Evolutionary conservation across 35 echinoderm and acorn worm species (phyloP).

Genomic region (Heliocidaris tuberculata): DNA sequence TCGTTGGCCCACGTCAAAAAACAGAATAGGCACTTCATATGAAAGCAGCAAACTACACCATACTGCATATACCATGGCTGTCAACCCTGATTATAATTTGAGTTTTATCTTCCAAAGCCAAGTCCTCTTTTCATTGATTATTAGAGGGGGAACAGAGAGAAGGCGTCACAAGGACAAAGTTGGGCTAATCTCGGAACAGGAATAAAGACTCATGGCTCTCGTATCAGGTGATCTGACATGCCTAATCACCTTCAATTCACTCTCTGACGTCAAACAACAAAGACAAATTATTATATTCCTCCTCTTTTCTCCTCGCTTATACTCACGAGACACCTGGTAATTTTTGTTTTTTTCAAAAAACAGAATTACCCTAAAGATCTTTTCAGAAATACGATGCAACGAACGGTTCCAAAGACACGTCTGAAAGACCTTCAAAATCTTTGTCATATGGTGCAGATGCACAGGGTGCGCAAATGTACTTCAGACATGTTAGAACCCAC

Average conservation of each 20-base stretch:
- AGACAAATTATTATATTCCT: background rate
- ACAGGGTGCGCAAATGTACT: too few species aligned
- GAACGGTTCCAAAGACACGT: too few species aligned
- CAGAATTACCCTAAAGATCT: too few species aligned
- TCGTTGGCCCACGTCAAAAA: background rate
- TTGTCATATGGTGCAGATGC: too few species aligned
- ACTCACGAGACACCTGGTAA: background rate
- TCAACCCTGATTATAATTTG: background rate
- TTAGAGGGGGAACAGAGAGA: background rate
- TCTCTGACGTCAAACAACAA: background rate
- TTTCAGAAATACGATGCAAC: too few species aligned
- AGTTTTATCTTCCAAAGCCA: background rate
- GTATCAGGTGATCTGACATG: background rate
- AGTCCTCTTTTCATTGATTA: background rate
- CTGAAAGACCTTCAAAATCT: too few species aligned
- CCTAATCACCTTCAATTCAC: background rate
- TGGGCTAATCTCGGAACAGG: background rate
- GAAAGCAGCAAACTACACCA: background rate
- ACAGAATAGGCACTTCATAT: background rate
- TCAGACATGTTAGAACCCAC: too few species aligned
- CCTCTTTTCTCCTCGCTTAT: background rate
- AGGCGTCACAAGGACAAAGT: background rate
- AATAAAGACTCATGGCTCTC: background rate
- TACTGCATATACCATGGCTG: background rate
- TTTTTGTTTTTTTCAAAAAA: too few species aligned